Evolutionary conservation across 2,888 invertebrate genomes (phyloP), one percentile per base, ranked within the genome.

Genomic region (Diplolepis rosae): DNA sequence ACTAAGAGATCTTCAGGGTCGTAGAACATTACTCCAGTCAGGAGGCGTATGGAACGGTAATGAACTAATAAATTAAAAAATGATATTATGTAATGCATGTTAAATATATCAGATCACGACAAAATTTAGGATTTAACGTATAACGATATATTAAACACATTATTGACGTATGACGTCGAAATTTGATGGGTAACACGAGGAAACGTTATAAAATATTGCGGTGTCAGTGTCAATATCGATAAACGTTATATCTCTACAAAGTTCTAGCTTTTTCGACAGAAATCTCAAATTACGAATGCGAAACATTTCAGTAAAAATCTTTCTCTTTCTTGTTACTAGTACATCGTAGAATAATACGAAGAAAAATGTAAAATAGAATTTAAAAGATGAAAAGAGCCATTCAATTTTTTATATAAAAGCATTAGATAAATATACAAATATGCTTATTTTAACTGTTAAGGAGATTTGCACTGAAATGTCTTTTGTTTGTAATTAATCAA

Each of bases 51-150:
- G 39, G 39, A 61, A 61, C 61, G 61, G 39, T 52, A 52, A 52
- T 61, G 61, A 61, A 39, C 61, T 61, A 24, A 61, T 61, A 61
- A 61, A 24, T 39, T 61, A 7, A 24, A 39, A 39, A 61, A 61
- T 27, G 2, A 24, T 27, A 39, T 39, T 39, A 24, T 39, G 39
- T 61, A 61, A 61, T 61, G 61, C 39, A 61, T 61, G 61, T 61
- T 61, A 39, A 61, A 61, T 61, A 61, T 61, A 61, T 42, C 61
- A 61, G 61, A 61, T 42, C 39, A 61, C 61, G 61, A 42, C 24
- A 39, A 61, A 61, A 61, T 39, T 61, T 61, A 61, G 61, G 39
- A 61, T 61, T 61, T 27, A 61, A 22, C 9, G 22, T 61, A 61
- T 24, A 42, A 22, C n/a, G 61, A 42, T 61, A 61, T 61, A 61